Percentiles rank a stretch among this genome's conserved stretches.
phyloP scores from a whole-genome alignment of 2,113 vertebrate species.

The Cephalopholis sonnerati region DNA sequence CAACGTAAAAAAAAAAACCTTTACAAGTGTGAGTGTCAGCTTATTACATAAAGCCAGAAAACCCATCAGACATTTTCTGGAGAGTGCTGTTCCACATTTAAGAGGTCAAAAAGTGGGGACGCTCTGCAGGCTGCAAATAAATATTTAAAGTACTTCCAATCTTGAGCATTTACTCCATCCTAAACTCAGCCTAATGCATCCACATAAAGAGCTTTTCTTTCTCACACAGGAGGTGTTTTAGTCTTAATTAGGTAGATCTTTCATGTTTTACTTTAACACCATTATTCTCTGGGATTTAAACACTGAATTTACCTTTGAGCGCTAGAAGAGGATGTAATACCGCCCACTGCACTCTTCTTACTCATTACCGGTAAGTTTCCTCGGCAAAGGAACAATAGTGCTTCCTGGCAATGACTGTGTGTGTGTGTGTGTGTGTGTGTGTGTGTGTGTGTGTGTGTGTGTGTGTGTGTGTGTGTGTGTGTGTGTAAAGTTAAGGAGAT shows the following conservation, averaged over 20 bases:
- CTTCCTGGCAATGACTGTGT: not conserved
- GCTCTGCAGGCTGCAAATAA: slow-evolving; percentile 6
- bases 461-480: not conserved
- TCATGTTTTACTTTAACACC: slow-evolving; percentile 11
- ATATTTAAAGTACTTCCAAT: slow-evolving; percentile 35
- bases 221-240: not conserved
- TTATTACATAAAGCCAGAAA: slow-evolving; percentile 35
- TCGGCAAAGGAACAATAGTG: not conserved
- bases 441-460: not conserved
- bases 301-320: slow-evolving; percentile 20
- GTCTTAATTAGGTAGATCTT: slow-evolving; percentile 19
- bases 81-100: slow-evolving; percentile 18
- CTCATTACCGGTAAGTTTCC: not conserved
- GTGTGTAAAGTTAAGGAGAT: not conserved
- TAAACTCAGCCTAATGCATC: slow-evolving; percentile 18
- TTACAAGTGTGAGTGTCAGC: slow-evolving; percentile 5
- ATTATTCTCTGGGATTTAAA: slow-evolving; percentile 23
- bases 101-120: slow-evolving; percentile 1
- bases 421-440: slow-evolving; percentile 4
- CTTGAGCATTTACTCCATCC: slow-evolving; percentile 13
- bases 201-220: not conserved
- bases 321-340: not conserved
- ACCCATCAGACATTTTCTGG: slow-evolving; percentile 2
- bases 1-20: slow-evolving; percentile 39
- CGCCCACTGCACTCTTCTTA: not conserved